A percentile compares a stretch with the other conserved stretches of the same genome.
phyloP scores from a whole-genome alignment of 2,888 invertebrate genomes.

The Leucophenga maculata region DNA sequence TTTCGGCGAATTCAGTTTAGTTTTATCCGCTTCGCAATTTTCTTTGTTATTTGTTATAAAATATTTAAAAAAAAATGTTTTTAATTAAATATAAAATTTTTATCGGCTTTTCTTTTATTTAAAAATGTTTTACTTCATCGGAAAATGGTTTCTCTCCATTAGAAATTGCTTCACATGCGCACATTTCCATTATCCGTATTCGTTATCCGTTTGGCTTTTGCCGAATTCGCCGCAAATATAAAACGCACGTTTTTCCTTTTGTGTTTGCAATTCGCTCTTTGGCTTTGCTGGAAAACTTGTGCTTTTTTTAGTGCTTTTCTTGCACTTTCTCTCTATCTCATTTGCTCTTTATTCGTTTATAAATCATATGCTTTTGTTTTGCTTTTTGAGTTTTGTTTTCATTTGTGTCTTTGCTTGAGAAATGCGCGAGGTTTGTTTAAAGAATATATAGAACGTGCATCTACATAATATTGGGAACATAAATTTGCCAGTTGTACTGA shows the following conservation, averaged over 20 bases:
- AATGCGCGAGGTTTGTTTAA: not conserved
- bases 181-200: constrained; percentile 2
- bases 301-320: constrained; percentile 29
- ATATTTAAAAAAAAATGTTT: too few species aligned
- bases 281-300: not conserved
- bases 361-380: constrained; percentile 9
- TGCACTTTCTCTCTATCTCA: constrained; percentile 13
- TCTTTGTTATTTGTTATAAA: not conserved
- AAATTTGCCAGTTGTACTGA: too few species aligned
- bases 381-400: not conserved
- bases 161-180: too few species aligned
- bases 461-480: too few species aligned
- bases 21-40: not conserved
- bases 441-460: too few species aligned
- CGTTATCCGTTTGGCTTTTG: constrained; percentile 18
- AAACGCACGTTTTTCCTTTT: constrained; percentile 11
- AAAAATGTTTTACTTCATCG: not conserved
- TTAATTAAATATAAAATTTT: not conserved
- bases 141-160: too few species aligned
- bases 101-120: not conserved
- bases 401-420: constrained; percentile 2
- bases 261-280: constrained; percentile 16
- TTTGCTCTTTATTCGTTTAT: not conserved
- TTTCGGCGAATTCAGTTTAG: constrained; percentile 3
- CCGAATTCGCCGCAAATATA: constrained; percentile 25